A percentile compares a stretch with the other conserved stretches of the same genome.
These are phyloP conservation scores for Eulemur mongoz DNA, from an alignment of 2,797 vertebrate species.

Conservation along the genomic window DNA sequence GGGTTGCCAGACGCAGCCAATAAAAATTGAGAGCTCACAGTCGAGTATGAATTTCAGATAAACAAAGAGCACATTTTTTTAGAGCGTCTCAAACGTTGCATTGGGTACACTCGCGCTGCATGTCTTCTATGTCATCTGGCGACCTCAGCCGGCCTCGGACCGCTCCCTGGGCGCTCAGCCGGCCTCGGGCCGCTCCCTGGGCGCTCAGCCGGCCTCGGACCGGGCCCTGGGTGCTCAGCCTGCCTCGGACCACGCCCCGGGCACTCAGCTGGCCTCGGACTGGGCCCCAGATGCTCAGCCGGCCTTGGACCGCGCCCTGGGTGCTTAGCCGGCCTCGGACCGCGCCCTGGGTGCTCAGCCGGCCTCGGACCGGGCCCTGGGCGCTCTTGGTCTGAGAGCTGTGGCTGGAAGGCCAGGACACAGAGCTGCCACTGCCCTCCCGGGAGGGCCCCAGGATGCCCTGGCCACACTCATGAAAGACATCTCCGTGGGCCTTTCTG, in stretches of 20 bases:
- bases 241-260: too few species aligned
- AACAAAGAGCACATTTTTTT: not conserved
- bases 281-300: not conserved
- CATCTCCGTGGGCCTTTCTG: not conserved
- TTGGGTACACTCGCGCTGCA: rapidly evolving
- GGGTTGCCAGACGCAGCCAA: not conserved
- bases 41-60: not conserved
- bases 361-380: too few species aligned
- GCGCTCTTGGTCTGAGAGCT: not conserved
- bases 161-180: too few species aligned
- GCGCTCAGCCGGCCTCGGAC: too few species aligned
- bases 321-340: too few species aligned
- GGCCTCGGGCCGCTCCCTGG: too few species aligned
- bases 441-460: rapidly evolving
- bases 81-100: not conserved
- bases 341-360: too few species aligned
- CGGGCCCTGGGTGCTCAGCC: too few species aligned
- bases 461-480: too few species aligned
- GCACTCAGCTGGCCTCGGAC: too few species aligned
- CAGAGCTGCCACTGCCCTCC: rapidly evolving
- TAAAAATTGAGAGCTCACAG: not conserved
- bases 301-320: too few species aligned
- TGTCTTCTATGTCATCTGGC: not conserved
- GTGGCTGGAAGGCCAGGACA: not conserved
- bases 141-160: not conserved